phyloP scores from a whole-genome alignment of 1,140 invertebrate genomes.

The Drosophila melanica region DNA sequence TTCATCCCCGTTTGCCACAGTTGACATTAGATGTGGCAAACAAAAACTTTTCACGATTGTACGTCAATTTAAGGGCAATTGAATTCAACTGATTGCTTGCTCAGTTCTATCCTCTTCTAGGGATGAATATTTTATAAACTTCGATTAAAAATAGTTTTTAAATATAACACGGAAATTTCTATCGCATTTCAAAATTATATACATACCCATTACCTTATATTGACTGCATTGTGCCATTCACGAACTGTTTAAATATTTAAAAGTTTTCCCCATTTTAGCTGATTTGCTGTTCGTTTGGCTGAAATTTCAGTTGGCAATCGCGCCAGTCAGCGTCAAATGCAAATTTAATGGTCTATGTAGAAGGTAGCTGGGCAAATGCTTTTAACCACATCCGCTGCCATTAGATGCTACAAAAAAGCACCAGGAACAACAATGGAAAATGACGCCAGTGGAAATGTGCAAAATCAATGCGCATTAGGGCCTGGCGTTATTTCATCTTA shows the following conservation, averaged over 20 bases:
- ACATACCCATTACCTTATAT: no score
- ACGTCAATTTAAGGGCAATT: no score
- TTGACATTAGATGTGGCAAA: not conserved
- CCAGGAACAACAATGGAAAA: conserved; percentile 58
- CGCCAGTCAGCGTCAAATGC: conserved; percentile 76
- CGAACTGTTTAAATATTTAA: conserved; percentile 58
- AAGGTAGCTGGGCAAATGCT: conserved; percentile 78
- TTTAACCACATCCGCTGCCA: conserved; percentile 80
- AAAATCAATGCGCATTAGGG: conserved; percentile 81
- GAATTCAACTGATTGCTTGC: no score
- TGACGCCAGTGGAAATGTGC: conserved; percentile 67
- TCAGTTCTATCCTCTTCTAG: no score
- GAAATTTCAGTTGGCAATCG: conserved; percentile 53
- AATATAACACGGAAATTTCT: no score
- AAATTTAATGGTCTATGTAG: conserved; percentile 81
- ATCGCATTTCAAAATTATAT: no score
- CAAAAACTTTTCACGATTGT: no score
- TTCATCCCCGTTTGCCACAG: conserved; percentile 55
- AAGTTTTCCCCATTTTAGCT: conserved; percentile 9
- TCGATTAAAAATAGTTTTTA: not conserved
- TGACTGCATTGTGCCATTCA: not conserved
- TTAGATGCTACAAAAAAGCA: conserved; percentile 47
- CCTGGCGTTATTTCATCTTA: conserved; percentile 69
- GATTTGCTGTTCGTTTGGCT: not conserved
- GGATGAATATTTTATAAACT: not conserved